Evolutionary conservation across 2,797 vertebrate species (phyloP).

Genomic region (Pampus argenteus): DNA sequence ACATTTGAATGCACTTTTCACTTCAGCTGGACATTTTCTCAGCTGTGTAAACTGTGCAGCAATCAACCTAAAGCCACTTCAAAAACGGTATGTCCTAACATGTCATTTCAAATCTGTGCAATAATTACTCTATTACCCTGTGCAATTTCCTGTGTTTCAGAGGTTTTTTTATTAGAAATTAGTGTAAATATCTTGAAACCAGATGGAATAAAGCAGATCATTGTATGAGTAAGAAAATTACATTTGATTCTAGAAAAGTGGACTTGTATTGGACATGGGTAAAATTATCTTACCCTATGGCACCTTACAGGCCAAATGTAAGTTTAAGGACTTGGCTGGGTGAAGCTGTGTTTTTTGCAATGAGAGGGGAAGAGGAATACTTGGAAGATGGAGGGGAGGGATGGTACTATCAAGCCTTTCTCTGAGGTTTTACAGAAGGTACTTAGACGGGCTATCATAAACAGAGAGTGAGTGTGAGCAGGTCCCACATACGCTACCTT

Average conservation of each 20-base stretch:
- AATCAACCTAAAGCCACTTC: conserved; percentile 24
- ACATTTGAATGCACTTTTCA: conserved; percentile 13
- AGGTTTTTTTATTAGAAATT: conserved; percentile 1
- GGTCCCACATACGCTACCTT: conserved; percentile 17
- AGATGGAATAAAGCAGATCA: conserved; percentile 18
- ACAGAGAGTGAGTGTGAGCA: conserved; percentile 48
- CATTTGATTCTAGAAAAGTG: conserved; percentile 30
- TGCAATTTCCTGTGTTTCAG: conserved; percentile 9
- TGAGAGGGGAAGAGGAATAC: conserved; percentile 19
- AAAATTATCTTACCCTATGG: conserved; percentile 34
- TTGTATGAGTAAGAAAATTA: conserved; percentile 29
- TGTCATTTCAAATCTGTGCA: conserved; percentile 35
- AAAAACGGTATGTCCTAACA: not conserved
- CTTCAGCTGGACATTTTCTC: conserved; percentile 6
- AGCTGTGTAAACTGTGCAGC: not conserved
- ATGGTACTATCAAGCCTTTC: conserved; percentile 33
- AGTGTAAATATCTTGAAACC: conserved; percentile 13
- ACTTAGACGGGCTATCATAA: conserved; percentile 41
- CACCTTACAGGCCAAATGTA: conserved; percentile 24
- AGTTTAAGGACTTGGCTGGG: conserved; percentile 22
- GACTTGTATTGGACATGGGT: conserved; percentile 5
- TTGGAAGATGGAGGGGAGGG: conserved; percentile 15
- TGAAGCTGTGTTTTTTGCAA: not conserved
- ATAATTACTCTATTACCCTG: conserved; percentile 13
- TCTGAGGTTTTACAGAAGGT: conserved; percentile 53